Evolutionary conservation across 2,113 vertebrate genomes (phyloP).

Genomic region (Bettongia penicillata): DNA sequence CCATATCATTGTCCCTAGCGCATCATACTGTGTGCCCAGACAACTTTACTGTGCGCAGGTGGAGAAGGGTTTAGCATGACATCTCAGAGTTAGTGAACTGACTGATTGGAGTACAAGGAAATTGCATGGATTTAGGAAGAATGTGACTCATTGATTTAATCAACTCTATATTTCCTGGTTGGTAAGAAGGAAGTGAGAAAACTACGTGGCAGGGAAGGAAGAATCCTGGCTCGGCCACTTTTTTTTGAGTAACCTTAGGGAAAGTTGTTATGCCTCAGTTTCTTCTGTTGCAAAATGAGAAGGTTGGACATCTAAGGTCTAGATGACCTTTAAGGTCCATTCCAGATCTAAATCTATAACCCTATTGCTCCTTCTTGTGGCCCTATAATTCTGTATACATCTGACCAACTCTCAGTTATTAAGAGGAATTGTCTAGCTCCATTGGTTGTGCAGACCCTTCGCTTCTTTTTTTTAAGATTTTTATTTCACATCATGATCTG

Average conservation of each 20-base stretch:
- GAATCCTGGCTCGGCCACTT: neutral
- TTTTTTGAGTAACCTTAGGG: neutral
- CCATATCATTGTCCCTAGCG: neutral
- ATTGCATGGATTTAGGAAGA: neutral
- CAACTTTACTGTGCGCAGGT: neutral
- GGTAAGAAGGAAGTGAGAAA: neutral
- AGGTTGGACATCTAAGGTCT: neutral
- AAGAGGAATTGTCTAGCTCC: neutral
- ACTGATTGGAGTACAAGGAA: neutral
- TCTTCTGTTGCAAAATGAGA: neutral
- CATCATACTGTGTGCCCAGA: neutral
- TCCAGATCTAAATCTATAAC: neutral
- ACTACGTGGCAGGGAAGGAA: neutral
- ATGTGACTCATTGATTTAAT: neutral
- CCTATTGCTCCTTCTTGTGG: neutral
- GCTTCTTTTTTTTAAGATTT: neutral
- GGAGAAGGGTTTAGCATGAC: neutral
- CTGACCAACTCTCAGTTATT: neutral
- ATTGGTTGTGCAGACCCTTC: neutral
- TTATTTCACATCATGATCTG: too few species aligned
- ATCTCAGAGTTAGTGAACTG: neutral
- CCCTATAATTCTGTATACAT: neutral
- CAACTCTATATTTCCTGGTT: neutral
- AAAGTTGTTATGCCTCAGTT: neutral
- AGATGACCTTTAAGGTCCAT: neutral